Evolutionary conservation across 2,113 vertebrate genomes (phyloP).

Genomic region (Corythornis vintsioides): DNA sequence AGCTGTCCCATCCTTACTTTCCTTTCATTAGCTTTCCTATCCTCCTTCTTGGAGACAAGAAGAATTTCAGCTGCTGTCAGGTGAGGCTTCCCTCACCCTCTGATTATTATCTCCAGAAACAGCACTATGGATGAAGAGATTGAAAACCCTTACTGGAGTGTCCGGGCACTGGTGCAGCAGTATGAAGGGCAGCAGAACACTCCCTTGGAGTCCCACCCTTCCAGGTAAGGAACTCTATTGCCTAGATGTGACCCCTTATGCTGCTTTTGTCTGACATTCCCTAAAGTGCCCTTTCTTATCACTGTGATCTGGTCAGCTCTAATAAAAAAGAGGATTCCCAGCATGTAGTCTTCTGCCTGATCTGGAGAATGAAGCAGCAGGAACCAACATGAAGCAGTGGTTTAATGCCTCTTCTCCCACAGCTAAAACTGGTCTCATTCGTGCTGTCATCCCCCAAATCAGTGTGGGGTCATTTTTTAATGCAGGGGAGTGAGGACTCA

Average conservation of each 20-base stretch:
- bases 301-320: background rate
- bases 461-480: background rate
- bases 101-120: slow-evolving; percentile 52
- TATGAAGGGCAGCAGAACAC: slow-evolving; percentile 85
- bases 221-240: slow-evolving; percentile 74
- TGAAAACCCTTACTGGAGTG: slow-evolving; percentile 86
- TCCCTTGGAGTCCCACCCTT: slow-evolving; percentile 59
- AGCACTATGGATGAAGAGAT: slow-evolving; percentile 83
- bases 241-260: rapidly evolving
- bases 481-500: too few species aligned
- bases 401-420: background rate
- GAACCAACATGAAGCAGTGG: background rate
- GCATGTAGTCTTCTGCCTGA: background rate
- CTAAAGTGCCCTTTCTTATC: background rate
- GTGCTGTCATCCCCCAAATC: background rate
- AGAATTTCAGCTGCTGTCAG: background rate
- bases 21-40: background rate
- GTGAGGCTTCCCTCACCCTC: background rate
- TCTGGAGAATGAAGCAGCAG: background rate
- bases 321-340: background rate
- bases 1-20: background rate
- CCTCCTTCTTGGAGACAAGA: background rate
- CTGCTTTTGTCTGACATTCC: background rate
- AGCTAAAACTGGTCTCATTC: background rate
- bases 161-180: slow-evolving; percentile 91